Percentiles rank a stretch among this genome's conserved stretches.
Evolutionary conservation across 1,140 invertebrate species (phyloP).

Genomic region (Procambarus virginalis): DNA sequence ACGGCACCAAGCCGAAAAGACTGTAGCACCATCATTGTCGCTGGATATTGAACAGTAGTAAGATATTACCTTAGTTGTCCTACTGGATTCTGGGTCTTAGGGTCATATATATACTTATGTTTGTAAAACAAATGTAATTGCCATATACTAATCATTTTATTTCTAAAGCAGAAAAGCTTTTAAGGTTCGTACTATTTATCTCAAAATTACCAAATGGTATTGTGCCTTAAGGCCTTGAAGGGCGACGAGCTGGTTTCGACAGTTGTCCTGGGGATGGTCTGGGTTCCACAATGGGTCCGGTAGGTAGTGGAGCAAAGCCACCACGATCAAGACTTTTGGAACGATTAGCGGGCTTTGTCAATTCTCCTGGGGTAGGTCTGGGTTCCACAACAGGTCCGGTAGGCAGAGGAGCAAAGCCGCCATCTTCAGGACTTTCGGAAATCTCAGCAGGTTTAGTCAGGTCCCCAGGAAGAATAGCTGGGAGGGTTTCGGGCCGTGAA

Average conservation of each 20-base stretch:
- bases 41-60: no score
- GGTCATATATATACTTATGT: no score
- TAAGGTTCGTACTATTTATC: no score
- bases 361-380: not conserved
- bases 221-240: not conserved
- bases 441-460: not conserved
- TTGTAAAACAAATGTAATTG: no score
- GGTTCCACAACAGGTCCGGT: not conserved
- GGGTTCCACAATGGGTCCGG: conserved; percentile 9
- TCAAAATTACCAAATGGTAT: no score
- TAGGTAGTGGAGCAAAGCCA: conserved; percentile 14
- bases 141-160: no score
- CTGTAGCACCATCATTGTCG: no score
- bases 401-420: not conserved
- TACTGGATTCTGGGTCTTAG: no score
- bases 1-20: no score
- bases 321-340: not conserved
- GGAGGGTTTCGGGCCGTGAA: no score
- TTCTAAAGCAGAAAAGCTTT: no score
- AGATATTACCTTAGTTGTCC: no score
- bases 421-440: not conserved
- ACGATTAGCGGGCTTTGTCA: not conserved
- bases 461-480: not conserved
- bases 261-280: not conserved
- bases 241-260: not conserved